These are phyloP conservation scores for Actinia equina DNA, from an alignment of 64 coral and sea anemone species.

Conservation along the genomic window DNA sequence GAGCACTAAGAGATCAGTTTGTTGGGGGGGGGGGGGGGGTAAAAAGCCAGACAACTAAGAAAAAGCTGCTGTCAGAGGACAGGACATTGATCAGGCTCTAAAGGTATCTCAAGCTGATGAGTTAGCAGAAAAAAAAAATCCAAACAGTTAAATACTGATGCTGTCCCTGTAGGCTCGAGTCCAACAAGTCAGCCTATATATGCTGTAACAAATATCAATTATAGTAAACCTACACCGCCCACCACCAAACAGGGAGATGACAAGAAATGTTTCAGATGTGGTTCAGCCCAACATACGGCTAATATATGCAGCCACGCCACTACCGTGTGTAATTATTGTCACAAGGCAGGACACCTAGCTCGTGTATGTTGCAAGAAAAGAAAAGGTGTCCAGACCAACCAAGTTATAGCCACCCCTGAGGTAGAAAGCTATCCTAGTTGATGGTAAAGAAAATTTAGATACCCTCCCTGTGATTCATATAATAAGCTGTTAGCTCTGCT, in stretches of 20 bases:
- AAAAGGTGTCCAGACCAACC: conserved; percentile 28
- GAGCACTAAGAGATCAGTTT: too few relatives aligned
- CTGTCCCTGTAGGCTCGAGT: background rate
- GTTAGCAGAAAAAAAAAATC: conserved; percentile 67
- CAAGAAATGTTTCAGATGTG: conserved; percentile 56
- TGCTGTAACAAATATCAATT: conserved; percentile 21
- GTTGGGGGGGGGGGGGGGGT: too few relatives aligned
- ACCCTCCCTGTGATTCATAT: too few relatives aligned
- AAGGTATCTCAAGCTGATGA: conserved; percentile 56
- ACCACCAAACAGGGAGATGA: background rate
- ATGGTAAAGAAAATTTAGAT: background rate
- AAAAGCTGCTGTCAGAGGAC: conserved; percentile 62
- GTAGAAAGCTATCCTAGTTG: background rate
- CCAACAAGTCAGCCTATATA: conserved; percentile 40
- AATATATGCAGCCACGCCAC: conserved; percentile 38
- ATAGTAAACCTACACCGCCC: conserved; percentile 19
- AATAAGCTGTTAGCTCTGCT: too few relatives aligned
- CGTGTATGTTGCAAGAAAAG: conserved; percentile 49
- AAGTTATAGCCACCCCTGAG: conserved; percentile 37
- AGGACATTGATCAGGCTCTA: conserved; percentile 55
- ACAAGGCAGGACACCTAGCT: conserved; percentile 46
- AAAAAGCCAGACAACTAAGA: conserved; percentile 33
- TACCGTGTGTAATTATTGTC: conserved; percentile 40
- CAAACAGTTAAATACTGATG: conserved; percentile 10
- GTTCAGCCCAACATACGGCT: conserved; percentile 50